Evolutionary conservation across 2,797 vertebrate species (phyloP).

Genomic region (Melanotaenia boesemani): DNA sequence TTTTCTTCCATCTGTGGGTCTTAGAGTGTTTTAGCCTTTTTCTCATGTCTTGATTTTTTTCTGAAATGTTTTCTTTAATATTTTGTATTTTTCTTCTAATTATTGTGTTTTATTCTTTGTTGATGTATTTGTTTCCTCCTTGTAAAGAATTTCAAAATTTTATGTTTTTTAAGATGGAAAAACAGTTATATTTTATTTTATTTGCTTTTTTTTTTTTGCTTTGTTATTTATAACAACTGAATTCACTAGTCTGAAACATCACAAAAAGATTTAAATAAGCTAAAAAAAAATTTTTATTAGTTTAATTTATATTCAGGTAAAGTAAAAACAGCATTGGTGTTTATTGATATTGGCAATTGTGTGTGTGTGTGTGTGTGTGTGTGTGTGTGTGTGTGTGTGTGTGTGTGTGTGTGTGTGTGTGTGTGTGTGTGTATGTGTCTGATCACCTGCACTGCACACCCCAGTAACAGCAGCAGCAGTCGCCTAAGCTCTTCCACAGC

Average conservation of each 20-base stretch:
- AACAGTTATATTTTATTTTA: no score
- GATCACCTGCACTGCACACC: slow-evolving; percentile 92
- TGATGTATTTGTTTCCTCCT: no score
- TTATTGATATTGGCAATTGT: not conserved
- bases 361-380: slow-evolving; percentile 2
- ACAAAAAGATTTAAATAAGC: not conserved
- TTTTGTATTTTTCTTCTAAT: no score
- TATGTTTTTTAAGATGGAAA: no score
- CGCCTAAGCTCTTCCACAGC: slow-evolving; percentile 87
- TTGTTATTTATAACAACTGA: no score
- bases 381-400: slow-evolving; percentile 15
- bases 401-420: slow-evolving; percentile 11
- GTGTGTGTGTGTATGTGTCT: slow-evolving; percentile 14
- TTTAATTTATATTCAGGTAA: not conserved
- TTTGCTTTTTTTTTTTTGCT: no score
- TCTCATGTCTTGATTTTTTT: no score
- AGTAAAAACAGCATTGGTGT: not conserved
- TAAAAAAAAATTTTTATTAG: not conserved
- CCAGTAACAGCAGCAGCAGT: slow-evolving; percentile 87
- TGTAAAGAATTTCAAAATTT: no score
- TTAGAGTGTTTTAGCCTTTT: no score
- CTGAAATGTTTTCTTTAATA: no score
- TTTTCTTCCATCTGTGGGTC: no score
- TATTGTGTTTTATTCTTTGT: no score
- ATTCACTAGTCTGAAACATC: not conserved